phyloP scores from a whole-genome alignment of 2,113 vertebrate species.

The Coptodon bakossiorum region DNA sequence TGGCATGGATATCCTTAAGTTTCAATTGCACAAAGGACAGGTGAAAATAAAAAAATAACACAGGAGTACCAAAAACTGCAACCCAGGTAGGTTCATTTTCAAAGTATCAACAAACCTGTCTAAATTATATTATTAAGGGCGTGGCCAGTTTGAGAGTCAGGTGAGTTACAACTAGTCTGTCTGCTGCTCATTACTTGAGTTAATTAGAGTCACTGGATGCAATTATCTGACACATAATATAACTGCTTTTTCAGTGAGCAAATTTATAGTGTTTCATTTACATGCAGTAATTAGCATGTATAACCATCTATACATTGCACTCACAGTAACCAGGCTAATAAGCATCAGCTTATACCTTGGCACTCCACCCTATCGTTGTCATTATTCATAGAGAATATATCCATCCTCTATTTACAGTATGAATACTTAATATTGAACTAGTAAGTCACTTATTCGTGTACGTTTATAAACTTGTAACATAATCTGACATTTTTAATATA shows the following conservation, averaged over 20 bases:
- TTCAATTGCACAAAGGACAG: background rate
- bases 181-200: background rate
- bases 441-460: background rate
- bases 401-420: background rate
- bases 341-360: background rate
- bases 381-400: background rate
- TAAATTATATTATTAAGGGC: background rate
- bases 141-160: background rate
- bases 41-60: background rate
- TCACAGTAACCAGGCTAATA: background rate
- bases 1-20: background rate
- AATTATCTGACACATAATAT: background rate
- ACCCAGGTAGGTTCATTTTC: background rate
- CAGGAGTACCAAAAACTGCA: background rate
- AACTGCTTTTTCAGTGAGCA: background rate
- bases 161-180: background rate
- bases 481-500: background rate
- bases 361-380: fast-evolving
- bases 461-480: background rate
- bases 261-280: background rate
- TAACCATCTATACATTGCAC: background rate
- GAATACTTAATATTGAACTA: background rate
- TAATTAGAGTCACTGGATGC: background rate
- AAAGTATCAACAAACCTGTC: background rate
- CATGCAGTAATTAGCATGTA: background rate